Evolutionary conservation across 64 coral and sea anemone species (phyloP), one percentile per base, ranked within the genome.

Genomic region (Catalaphyllia jardinei): DNA sequence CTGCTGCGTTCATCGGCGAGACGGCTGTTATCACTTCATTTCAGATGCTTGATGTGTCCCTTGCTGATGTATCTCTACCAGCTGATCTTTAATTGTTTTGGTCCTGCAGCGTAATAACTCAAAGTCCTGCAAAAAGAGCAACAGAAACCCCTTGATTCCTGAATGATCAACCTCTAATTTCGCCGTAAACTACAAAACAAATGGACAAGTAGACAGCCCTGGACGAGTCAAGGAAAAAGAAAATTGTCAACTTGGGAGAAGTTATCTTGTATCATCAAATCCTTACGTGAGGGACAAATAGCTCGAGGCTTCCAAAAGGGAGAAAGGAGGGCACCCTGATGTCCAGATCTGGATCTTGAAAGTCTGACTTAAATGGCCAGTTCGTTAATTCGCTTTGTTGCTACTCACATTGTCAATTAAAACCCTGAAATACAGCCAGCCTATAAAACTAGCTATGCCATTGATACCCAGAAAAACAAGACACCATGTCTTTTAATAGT

Each of bases 1-100:
- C 1, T 57, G 54, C 54, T 57, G 15, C 15, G 10, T 13, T 57
- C 24, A n/a, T 20, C 0, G 17, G 18, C 24, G 16, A 67, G 4
- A 67, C 33, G 24, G 1, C 63, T 20, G 19, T 24, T 25, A 67
- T 49, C 33, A 67, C 12, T 38, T 71, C 3, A 71, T 71, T 8
- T 71, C 33, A 27, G 62, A 71, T 71, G 39, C 35, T 50, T 69
- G 20, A 71, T 50, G 62, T 71, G 62, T 52, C 31, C 81, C 81
- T 24, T 85, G 33, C 16, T 69, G 62, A 51, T 38, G 62, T 14
- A 85, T 85, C 33, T 39, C 81, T 24, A 71, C 81, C 31, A 85
- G 18, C 38, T 85, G 81, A 85, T 85, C 63, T 85, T 85, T 85
- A 71, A 85, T 64, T 71, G 81, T 24, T 71, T 71, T 85, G 27